Base-by-base conservation (phyloP, 2,888 invertebrate genomes). In the Tridacna crocea region DNA sequence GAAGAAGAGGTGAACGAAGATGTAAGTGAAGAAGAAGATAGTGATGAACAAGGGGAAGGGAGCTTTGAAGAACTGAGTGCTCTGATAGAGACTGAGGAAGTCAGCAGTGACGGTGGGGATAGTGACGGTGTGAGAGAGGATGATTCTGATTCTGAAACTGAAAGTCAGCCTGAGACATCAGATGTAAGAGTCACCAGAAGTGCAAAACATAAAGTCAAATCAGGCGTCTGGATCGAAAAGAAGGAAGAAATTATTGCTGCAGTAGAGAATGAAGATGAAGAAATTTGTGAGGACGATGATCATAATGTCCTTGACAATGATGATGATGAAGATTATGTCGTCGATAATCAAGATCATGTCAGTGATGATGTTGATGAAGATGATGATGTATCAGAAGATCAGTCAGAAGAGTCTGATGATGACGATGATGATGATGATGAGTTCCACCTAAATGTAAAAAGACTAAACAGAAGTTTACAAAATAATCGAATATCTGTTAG, bases 21-120 rank as follows among this genome's bases (percentile, higher is more conserved):
- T 58, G 77, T 83, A 22, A 72, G 72, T 46, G 72, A 81, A 51
- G 75, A 75, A n/a, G 73, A 80, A n/a, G 75, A 84, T 13, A 70
- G 70, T 36, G 72, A 80, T 65, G 73, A 66, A 58, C 72, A 83
- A 1, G 58, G 27, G 4, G 61, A 72, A 24, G 47, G 60, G 36
- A 74, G 61, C 11, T 63, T 13, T 48, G 76, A 55, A 55, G 55
- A 55, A 3, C 55, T 19, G 55, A 15, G 17, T 55, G 55, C 17
- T 55, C 55, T 55, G 55, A 55, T 15, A 55, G 55, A 19, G 55
- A 55, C 55, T 6, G 55, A 15, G 15, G 17, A 55, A 55, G 17
- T 6, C 3, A 61, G 61, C 26, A 13, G 22, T 61, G 61, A 24
- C 13, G 10, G 13, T 61, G 22, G 4, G 26, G n/a, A 65, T 24